These are phyloP conservation scores for Pseudochirops cupreus DNA, from an alignment of 2,797 vertebrate species.

Conservation along the genomic window DNA sequence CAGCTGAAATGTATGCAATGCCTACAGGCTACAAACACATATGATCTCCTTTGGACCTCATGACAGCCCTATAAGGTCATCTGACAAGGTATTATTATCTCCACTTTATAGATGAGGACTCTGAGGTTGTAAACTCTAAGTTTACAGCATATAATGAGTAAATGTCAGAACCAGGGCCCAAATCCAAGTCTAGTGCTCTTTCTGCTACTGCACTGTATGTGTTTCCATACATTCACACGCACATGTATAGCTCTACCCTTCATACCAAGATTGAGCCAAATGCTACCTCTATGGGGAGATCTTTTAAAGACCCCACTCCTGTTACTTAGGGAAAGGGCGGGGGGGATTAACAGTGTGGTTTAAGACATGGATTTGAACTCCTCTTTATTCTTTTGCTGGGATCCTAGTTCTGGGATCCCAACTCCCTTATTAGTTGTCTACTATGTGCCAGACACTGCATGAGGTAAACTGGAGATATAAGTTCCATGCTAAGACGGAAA, in stretches of 20 bases:
- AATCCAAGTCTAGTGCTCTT: not conserved
- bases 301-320: not conserved
- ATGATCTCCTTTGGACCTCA: not conserved
- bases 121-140: not conserved
- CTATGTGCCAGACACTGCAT: not conserved
- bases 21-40: not conserved
- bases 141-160: not conserved
- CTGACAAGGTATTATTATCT: not conserved
- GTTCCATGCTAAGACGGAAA: not conserved
- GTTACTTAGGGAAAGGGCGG: too few species aligned
- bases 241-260: not conserved
- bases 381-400: not conserved
- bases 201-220: not conserved
- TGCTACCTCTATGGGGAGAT: not conserved
- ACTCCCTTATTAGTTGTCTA: not conserved
- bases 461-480: not conserved
- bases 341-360: not conserved
- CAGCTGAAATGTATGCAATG: not conserved
- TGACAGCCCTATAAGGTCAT: not conserved
- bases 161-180: not conserved
- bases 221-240: not conserved
- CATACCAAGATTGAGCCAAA: not conserved
- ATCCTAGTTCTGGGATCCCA: not conserved
- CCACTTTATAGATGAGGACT: not conserved
- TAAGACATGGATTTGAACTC: not conserved